phyloP scores from a whole-genome alignment of 2,888 invertebrate genomes.

The Eristalis intricaria region DNA sequence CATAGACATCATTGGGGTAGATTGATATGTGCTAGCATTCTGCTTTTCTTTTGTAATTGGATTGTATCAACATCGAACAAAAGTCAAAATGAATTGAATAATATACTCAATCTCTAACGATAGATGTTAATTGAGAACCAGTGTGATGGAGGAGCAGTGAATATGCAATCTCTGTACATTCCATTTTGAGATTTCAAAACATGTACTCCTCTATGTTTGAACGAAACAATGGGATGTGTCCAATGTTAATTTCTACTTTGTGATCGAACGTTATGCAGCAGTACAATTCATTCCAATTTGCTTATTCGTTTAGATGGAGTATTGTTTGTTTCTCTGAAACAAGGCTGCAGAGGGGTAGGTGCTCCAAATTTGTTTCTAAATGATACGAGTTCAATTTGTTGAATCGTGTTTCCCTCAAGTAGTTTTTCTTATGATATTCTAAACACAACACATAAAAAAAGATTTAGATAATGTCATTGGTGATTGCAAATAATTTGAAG shows the following conservation, averaged over 20 bases:
- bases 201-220: not conserved
- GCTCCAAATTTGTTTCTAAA: slow-evolving; percentile 2
- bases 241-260: slow-evolving; percentile 58
- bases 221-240: slow-evolving; percentile 41
- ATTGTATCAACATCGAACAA: slow-evolving; percentile 61
- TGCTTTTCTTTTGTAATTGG: slow-evolving; percentile 48
- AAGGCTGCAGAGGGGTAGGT: not conserved
- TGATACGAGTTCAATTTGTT: slow-evolving; percentile 3
- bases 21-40: slow-evolving; percentile 5
- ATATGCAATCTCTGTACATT: slow-evolving; percentile 24
- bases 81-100: slow-evolving; percentile 67
- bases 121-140: slow-evolving; percentile 59
- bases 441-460: too few species aligned
- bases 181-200: slow-evolving; percentile 48
- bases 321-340: slow-evolving; percentile 37
- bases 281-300: slow-evolving; percentile 56
- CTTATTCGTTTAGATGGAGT: slow-evolving; percentile 38
- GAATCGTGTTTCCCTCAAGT: not conserved
- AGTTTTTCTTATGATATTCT: not conserved
- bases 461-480: too few species aligned
- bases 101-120: slow-evolving; percentile 60
- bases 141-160: slow-evolving; percentile 29
- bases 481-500: too few species aligned
- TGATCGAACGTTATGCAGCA: slow-evolving; percentile 42
- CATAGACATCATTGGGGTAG: slow-evolving; percentile 23